Evolutionary conservation across 2,113 vertebrate genomes (phyloP).

Genomic region (Sterrhoptilus dennistouni): DNA sequence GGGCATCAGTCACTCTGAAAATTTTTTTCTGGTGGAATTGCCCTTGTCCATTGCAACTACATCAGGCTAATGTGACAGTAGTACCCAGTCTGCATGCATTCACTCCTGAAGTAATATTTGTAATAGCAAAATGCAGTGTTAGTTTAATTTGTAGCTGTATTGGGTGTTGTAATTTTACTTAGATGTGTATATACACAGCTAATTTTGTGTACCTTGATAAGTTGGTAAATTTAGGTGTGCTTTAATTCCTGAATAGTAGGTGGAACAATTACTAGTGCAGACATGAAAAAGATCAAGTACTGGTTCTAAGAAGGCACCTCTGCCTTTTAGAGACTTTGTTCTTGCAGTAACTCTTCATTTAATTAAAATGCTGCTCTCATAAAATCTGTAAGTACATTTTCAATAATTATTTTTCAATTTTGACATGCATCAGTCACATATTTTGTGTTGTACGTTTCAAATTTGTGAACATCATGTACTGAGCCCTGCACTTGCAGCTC

Average conservation of each 20-base stretch:
- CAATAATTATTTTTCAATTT: not conserved
- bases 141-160: not conserved
- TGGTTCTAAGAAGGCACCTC: not conserved
- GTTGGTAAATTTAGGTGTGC: not conserved
- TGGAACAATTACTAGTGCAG: not conserved
- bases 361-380: not conserved
- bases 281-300: not conserved
- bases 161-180: not conserved
- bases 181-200: not conserved
- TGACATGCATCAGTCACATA: accelerated
- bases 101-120: not conserved
- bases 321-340: not conserved
- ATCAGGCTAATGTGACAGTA: not conserved
- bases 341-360: not conserved
- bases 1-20: not conserved
- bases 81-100: not conserved
- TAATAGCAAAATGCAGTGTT: not conserved
- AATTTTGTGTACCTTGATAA: not conserved
- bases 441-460: not conserved
- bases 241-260: not conserved
- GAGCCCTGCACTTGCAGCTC: not conserved
- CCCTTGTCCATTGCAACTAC: not conserved
- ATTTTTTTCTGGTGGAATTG: not conserved
- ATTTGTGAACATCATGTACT: not conserved
- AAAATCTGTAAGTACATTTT: not conserved